Evolutionary conservation across 2,113 vertebrate genomes (phyloP).

Genomic region (Aplodontia rufa): DNA sequence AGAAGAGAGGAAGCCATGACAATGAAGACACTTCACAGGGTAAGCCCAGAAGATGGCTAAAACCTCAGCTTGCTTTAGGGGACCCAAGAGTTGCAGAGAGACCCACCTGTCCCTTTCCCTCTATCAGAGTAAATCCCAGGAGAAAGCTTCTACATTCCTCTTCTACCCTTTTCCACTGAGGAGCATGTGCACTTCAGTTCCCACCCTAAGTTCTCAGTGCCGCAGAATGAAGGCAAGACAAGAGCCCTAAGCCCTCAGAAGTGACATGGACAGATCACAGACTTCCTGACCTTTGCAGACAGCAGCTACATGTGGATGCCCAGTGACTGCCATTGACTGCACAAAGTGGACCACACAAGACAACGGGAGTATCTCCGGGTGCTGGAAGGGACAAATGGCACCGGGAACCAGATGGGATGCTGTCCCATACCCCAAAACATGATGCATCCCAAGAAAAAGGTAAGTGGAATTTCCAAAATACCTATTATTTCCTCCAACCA

Average conservation of each 20-base stretch:
- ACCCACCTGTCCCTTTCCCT: background rate
- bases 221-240: background rate
- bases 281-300: background rate
- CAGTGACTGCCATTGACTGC: background rate
- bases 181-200: background rate
- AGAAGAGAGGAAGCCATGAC: fast-evolving
- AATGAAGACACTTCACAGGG: background rate
- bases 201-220: background rate
- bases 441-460: background rate
- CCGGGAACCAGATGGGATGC: background rate
- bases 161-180: background rate
- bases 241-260: fast-evolving
- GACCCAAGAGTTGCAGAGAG: too few species aligned
- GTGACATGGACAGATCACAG: background rate
- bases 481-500: background rate
- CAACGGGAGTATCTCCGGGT: background rate
- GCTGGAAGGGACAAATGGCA: background rate
- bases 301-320: fast-evolving
- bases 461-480: background rate
- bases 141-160: background rate
- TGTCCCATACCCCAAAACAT: background rate
- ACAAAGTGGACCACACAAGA: background rate
- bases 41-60: background rate
- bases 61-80: too few species aligned
- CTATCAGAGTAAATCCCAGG: background rate